These are phyloP conservation scores for Nipponacmea schrenckii DNA, from an alignment of 2,888 invertebrate species.

Conservation along the genomic window DNA sequence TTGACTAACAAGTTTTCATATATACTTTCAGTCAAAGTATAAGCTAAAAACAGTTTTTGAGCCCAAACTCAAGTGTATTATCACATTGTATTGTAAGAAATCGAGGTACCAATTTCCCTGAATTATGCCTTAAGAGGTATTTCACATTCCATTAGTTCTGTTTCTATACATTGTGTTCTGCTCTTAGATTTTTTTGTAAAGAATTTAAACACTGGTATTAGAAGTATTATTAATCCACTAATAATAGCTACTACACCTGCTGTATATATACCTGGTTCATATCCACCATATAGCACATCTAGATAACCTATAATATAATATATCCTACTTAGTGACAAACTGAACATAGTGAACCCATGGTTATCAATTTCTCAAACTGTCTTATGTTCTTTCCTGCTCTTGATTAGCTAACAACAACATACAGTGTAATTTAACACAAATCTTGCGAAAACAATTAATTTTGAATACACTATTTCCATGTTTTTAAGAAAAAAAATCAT, in stretches of 20 bases:
- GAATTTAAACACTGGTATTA: conserved; percentile 23
- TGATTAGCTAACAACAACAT: too few relatives aligned
- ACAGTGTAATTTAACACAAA: too few relatives aligned
- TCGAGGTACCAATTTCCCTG: too few relatives aligned
- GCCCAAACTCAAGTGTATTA: too few relatives aligned
- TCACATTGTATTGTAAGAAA: too few relatives aligned
- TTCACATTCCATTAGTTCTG: not conserved
- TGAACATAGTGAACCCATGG: not conserved
- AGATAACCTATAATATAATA: conserved; percentile 34
- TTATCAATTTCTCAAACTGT: not conserved
- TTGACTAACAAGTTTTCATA: too few relatives aligned
- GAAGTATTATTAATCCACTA: conserved; percentile 34
- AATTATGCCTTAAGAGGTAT: too few relatives aligned
- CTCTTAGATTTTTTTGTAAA: not conserved
- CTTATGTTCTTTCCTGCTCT: too few relatives aligned
- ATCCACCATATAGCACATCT: conserved; percentile 31
- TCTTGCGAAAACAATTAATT: not conserved
- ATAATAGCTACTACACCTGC: conserved; percentile 31
- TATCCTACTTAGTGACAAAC: not conserved
- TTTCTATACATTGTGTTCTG: not conserved
- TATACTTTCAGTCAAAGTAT: too few relatives aligned
- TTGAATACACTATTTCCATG: too few relatives aligned
- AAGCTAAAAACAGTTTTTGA: too few relatives aligned
- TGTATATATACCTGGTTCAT: conserved; percentile 33
- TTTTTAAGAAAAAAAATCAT: too few relatives aligned